phyloP scores from a whole-genome alignment of 2,113 vertebrate species.

The Podarcis muralis region DNA sequence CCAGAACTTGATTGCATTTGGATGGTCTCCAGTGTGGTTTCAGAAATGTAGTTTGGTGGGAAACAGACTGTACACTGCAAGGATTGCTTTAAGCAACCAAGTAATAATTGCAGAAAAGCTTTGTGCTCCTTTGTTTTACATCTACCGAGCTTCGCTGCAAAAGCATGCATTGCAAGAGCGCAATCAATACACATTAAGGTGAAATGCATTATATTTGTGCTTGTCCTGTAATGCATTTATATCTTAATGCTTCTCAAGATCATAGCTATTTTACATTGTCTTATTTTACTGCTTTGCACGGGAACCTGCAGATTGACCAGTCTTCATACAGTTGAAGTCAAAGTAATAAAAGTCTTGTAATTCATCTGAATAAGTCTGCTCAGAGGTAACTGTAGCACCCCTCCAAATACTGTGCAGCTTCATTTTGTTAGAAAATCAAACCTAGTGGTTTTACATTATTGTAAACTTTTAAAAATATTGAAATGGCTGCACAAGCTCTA shows the following conservation, averaged over 20 bases:
- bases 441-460: neutral
- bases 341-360: constrained; percentile 18
- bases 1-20: constrained; percentile 34
- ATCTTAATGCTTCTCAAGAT: constrained; percentile 18
- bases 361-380: constrained; percentile 22
- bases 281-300: constrained; percentile 3
- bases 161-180: constrained; percentile 15
- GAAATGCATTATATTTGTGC: neutral
- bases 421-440: constrained; percentile 7
- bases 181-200: neutral
- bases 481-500: constrained; percentile 36
- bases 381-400: neutral
- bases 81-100: constrained; percentile 5
- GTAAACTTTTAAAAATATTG: constrained; percentile 12
- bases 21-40: constrained; percentile 22
- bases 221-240: neutral
- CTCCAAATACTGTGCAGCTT: neutral
- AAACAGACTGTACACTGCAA: constrained; percentile 30
- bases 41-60: neutral
- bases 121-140: constrained; percentile 3
- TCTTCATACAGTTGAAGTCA: constrained; percentile 11
- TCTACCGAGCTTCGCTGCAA: neutral
- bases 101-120: constrained; percentile 26
- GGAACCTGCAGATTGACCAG: neutral
- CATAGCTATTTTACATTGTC: neutral